These are phyloP conservation scores for Stomatorhinus ivindoensis DNA, from an alignment of 2,113 vertebrate species.

Conservation along the genomic window DNA sequence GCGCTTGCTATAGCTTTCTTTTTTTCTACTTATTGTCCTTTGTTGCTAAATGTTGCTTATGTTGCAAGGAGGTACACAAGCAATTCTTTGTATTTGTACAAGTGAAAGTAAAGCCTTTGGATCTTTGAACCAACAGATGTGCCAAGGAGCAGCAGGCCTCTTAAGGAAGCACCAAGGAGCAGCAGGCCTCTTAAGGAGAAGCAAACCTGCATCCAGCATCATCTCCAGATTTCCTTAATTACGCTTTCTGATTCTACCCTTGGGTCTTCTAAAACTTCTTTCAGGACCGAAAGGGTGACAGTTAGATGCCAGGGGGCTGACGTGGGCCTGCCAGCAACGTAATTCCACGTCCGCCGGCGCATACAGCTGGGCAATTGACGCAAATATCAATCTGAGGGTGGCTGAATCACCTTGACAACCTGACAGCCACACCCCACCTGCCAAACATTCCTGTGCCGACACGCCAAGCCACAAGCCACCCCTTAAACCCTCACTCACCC, in stretches of 20 bases:
- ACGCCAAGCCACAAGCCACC: neutral
- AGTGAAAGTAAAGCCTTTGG: neutral
- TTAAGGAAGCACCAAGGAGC: no score
- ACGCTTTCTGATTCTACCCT: neutral
- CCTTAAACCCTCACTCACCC: constrained; percentile 58
- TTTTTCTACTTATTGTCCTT: neutral
- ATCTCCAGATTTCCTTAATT: neutral
- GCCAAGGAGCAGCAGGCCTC: neutral
- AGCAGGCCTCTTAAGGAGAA: neutral
- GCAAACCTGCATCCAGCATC: neutral
- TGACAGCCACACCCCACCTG: neutral
- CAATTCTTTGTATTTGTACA: neutral
- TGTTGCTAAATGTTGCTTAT: neutral
- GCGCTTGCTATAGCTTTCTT: neutral
- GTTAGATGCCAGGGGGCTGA: neutral
- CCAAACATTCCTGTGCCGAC: neutral
- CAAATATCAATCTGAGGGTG: neutral
- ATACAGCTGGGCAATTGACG: neutral
- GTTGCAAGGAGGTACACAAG: neutral
- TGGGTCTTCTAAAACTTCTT: neutral
- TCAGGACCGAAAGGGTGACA: neutral
- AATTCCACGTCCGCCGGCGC: neutral
- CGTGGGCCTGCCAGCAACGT: neutral
- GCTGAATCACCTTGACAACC: neutral
- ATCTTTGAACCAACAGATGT: neutral